phyloP scores from a whole-genome alignment of 2,113 vertebrate genomes.

The Rousettus leschenaultii region DNA sequence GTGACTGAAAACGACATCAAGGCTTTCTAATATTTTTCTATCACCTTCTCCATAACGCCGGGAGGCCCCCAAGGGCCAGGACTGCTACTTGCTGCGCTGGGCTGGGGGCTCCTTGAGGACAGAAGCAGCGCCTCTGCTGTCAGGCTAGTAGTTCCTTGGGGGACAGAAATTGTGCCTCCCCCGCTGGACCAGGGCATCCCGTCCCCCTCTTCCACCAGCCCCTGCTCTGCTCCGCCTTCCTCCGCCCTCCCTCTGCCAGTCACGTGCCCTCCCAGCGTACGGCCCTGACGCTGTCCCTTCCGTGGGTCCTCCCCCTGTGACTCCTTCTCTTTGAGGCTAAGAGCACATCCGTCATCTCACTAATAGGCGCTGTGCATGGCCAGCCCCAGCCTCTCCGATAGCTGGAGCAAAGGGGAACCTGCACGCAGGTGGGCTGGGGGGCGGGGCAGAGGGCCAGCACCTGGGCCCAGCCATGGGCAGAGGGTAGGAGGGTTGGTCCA shows the following conservation, averaged over 20 bases:
- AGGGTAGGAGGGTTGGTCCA: accelerated
- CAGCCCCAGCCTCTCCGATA: background rate
- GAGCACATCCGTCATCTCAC: background rate
- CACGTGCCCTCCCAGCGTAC: background rate
- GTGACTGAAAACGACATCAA: accelerated
- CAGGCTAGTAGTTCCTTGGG: background rate
- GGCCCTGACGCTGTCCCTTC: background rate
- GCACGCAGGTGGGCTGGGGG: accelerated
- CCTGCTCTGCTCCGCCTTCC: background rate
- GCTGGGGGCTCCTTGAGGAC: background rate
- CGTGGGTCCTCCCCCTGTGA: background rate
- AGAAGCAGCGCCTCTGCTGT: background rate
- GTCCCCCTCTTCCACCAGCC: accelerated
- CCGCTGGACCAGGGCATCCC: background rate
- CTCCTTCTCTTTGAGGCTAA: background rate
- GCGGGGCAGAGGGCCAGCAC: background rate
- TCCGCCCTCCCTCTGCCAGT: background rate
- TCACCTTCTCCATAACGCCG: background rate
- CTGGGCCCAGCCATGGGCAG: background rate
- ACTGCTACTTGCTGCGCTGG: accelerated
- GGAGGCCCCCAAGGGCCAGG: background rate
- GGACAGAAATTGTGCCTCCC: background rate
- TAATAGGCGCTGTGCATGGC: accelerated
- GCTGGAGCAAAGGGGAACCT: background rate
- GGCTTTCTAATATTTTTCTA: background rate